Evolutionary conservation across 2,888 invertebrate genomes (phyloP).

Genomic region (Petrophora chlorosata): DNA sequence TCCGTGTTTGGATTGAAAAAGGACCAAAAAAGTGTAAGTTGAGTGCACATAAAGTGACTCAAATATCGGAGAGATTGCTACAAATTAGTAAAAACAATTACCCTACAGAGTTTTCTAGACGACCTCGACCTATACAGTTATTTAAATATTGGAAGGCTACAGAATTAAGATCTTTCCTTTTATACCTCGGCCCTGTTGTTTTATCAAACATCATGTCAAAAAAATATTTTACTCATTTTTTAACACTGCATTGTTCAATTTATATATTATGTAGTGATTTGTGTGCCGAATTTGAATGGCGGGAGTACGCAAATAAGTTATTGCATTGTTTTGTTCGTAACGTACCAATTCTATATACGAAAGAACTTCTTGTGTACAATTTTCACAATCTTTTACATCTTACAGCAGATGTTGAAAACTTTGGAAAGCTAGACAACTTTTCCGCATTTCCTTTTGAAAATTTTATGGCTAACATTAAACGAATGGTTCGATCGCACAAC

Average conservation of each 20-base stretch:
- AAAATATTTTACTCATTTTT: background rate
- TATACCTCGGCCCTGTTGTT: too few species aligned
- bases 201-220: too few species aligned
- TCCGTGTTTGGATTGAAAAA: too few species aligned
- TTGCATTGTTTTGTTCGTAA: background rate
- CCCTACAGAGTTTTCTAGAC: too few species aligned
- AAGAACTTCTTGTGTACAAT: background rate
- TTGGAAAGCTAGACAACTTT: background rate
- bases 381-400: background rate
- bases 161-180: too few species aligned
- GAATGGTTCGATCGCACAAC: background rate
- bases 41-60: too few species aligned
- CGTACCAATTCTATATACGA: background rate
- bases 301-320: background rate
- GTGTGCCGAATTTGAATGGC: background rate
- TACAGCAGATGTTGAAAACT: background rate
- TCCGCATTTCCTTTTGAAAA: background rate
- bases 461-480: background rate
- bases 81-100: too few species aligned
- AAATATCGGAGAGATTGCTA: too few species aligned
- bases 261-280: background rate
- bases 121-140: too few species aligned
- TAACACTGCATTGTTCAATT: background rate
- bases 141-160: too few species aligned
- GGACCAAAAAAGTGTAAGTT: too few species aligned